Evolutionary conservation across 1,140 invertebrate species (phyloP).

Genomic region (Ladona fulva): DNA sequence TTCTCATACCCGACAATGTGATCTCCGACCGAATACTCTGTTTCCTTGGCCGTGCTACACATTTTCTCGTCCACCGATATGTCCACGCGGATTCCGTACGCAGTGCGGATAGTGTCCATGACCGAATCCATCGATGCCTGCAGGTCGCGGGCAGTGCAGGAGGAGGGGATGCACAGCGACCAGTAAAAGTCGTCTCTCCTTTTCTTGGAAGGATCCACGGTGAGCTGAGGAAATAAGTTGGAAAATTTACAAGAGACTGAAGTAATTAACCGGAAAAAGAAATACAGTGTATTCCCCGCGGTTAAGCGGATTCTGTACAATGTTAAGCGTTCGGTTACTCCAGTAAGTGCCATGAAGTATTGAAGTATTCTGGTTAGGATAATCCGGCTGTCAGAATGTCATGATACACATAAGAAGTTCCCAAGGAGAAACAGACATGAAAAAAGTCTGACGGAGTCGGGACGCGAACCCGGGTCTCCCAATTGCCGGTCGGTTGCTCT

Average conservation of each 20-base stretch:
- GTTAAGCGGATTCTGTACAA: no score
- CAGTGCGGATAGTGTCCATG: background rate
- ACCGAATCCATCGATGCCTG: background rate
- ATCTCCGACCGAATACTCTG: background rate
- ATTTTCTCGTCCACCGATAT: background rate
- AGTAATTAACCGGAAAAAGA: background rate
- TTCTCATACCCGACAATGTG: background rate
- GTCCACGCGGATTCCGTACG: background rate
- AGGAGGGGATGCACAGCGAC: constrained; percentile 16
- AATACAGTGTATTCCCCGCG: background rate
- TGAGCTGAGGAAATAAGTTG: constrained; percentile 4
- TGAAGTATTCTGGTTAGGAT: no score
- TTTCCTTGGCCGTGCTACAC: constrained; percentile 6
- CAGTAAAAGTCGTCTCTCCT: constrained; percentile 12
- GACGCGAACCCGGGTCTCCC: no score
- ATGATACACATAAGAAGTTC: no score
- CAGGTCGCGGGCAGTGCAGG: constrained; percentile 13
- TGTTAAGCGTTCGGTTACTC: no score
- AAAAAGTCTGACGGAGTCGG: no score
- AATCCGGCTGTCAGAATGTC: no score
- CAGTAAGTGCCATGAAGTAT: no score
- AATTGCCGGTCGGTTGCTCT: no score
- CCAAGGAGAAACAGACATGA: no score
- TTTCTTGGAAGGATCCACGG: constrained; percentile 18
- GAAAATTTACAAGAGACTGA: background rate